phyloP scores from a whole-genome alignment of 2,888 invertebrate species.

The Molorchus minor region DNA sequence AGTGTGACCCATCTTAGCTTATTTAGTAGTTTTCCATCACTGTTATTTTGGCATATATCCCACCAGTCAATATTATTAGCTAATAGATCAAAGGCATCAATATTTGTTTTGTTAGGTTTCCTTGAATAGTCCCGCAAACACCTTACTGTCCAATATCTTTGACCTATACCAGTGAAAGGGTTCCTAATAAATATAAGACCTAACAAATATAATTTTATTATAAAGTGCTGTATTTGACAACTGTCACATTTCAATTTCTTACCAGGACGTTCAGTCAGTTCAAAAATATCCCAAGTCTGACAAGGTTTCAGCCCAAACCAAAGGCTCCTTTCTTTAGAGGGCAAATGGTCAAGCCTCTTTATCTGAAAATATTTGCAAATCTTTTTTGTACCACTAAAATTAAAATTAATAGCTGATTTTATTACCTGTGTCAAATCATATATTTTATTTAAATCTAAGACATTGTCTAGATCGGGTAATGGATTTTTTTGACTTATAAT shows the following conservation, averaged over 20 bases:
- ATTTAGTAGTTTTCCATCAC: slow-evolving; percentile 55
- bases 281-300: slow-evolving; percentile 71
- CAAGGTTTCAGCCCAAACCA: slow-evolving; percentile 63
- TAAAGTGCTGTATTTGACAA: background rate
- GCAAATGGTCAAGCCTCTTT: slow-evolving; percentile 46
- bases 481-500: slow-evolving; percentile 78
- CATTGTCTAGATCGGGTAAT: slow-evolving; percentile 70
- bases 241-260: slow-evolving; percentile 20
- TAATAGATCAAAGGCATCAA: slow-evolving; percentile 66
- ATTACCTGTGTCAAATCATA: slow-evolving; percentile 25
- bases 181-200: slow-evolving; percentile 84
- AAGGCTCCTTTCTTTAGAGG: slow-evolving; percentile 26
- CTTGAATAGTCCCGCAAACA: slow-evolving; percentile 81
- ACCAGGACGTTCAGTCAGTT: slow-evolving; percentile 71
- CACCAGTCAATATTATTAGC: slow-evolving; percentile 69
- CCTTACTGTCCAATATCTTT: slow-evolving; percentile 83
- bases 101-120: slow-evolving; percentile 76
- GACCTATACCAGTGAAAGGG: slow-evolving; percentile 81
- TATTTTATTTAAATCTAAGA: slow-evolving; percentile 67
- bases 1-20: slow-evolving; percentile 92
- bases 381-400: background rate
- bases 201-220: slow-evolving; percentile 49
- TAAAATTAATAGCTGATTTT: background rate
- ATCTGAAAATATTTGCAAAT: slow-evolving; percentile 53
- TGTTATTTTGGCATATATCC: slow-evolving; percentile 65